A percentile compares a stretch with the other conserved stretches of the same genome.
These are phyloP conservation scores for Camelus bactrianus DNA, from an alignment of 2,113 vertebrate species.

Conservation along the genomic window DNA sequence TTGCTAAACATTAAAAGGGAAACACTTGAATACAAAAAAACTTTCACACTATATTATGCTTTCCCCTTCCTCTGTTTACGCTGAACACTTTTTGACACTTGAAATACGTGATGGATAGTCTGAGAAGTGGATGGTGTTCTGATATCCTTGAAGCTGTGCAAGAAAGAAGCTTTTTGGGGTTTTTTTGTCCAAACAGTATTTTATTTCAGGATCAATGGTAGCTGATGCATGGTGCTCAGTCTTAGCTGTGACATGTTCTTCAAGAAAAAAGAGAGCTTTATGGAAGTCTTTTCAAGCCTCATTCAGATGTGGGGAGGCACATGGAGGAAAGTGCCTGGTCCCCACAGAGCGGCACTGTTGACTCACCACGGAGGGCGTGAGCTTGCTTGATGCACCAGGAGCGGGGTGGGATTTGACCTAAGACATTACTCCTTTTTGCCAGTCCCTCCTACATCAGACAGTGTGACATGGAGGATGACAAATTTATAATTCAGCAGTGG, in stretches of 20 bases:
- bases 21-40: background rate
- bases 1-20: conserved; percentile 57
- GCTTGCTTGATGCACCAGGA: background rate
- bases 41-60: background rate
- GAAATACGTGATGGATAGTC: conserved; percentile 55
- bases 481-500: conserved; percentile 5
- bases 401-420: background rate
- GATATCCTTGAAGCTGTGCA: conserved; percentile 75
- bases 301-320: background rate
- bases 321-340: background rate
- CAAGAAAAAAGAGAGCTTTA: conserved; percentile 62
- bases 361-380: background rate
- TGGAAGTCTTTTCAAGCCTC: conserved; percentile 8
- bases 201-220: conserved; percentile 73
- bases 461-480: background rate
- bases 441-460: background rate
- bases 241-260: conserved; percentile 66
- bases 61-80: background rate
- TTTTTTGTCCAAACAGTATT: conserved; percentile 60
- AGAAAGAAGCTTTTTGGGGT: conserved; percentile 68
- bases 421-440: background rate
- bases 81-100: conserved; percentile 52
- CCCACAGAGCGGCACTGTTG: background rate
- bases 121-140: conserved; percentile 70
- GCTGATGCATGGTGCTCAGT: conserved; percentile 67